Evolutionary conservation across 2,888 invertebrate species (phyloP).

Genomic region (Drosophila mimetica): DNA sequence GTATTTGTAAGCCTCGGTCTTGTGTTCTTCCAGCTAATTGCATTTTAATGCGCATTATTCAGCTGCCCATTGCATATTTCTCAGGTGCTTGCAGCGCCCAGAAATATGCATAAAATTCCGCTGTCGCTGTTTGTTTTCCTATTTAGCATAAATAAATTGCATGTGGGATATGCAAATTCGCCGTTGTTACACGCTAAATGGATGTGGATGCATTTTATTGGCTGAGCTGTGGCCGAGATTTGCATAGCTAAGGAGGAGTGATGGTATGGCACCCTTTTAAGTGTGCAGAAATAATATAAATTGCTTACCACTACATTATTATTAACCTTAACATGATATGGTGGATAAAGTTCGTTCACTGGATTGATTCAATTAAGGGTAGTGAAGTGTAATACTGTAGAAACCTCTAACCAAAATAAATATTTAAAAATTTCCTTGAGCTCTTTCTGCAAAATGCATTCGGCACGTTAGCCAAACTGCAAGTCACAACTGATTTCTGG

Average conservation of each 20-base stretch:
- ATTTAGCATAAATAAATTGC: slow-evolving; percentile 55
- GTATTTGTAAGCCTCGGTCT: slow-evolving; percentile 7
- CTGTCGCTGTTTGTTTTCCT: slow-evolving; percentile 27
- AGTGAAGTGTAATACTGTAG: too few species aligned
- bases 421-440: neutral
- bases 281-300: slow-evolving; percentile 2
- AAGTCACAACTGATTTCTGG: slow-evolving; percentile 32
- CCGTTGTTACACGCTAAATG: slow-evolving; percentile 45
- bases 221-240: slow-evolving; percentile 25
- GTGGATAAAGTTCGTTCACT: too few species aligned
- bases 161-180: slow-evolving; percentile 59
- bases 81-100: slow-evolving; percentile 41
- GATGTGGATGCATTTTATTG: slow-evolving; percentile 57
- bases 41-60: slow-evolving; percentile 65
- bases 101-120: slow-evolving; percentile 40
- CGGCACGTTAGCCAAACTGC: slow-evolving; percentile 32
- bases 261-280: neutral
- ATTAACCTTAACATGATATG: neutral
- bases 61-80: slow-evolving; percentile 31
- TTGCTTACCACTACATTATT: neutral
- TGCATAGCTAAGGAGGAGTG: slow-evolving; percentile 10
- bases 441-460: neutral
- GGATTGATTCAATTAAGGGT: too few species aligned
- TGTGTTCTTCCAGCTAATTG: slow-evolving; percentile 55
- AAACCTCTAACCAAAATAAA: neutral